phyloP scores from a whole-genome alignment of 2,113 vertebrate species.

The Xyrauchen texanus region DNA sequence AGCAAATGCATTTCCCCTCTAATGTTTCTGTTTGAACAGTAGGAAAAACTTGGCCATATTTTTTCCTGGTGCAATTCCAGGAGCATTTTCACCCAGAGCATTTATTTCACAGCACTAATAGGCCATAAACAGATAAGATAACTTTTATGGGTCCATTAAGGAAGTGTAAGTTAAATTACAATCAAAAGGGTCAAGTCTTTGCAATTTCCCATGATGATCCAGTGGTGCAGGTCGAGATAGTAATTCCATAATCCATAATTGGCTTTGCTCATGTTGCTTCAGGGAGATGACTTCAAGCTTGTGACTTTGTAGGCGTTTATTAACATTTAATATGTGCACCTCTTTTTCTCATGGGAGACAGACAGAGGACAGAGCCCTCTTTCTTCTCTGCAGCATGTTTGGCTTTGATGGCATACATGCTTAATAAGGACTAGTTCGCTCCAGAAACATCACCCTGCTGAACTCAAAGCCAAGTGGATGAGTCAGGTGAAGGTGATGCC shows the following conservation, averaged over 20 bases:
- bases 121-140: conserved; percentile 49
- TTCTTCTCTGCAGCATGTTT: conserved; percentile 4
- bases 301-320: conserved; percentile 33
- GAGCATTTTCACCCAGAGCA: conserved; percentile 3
- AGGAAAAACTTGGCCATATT: neutral
- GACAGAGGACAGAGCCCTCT: neutral
- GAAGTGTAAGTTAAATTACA: conserved; percentile 50
- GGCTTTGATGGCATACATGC: conserved; percentile 37
- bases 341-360: conserved; percentile 18
- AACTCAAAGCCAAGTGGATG: conserved; percentile 28
- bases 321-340: conserved; percentile 48
- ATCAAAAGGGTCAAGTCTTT: conserved; percentile 45
- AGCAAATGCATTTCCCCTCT: neutral
- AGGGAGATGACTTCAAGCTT: conserved; percentile 39
- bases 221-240: conserved; percentile 11
- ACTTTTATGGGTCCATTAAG: conserved; percentile 48
- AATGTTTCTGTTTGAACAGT: conserved; percentile 27
- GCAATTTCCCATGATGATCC: conserved; percentile 46
- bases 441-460: conserved; percentile 21
- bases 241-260: too few species aligned
- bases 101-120: conserved; percentile 42
- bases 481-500: conserved; percentile 21
- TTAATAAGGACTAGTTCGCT: conserved; percentile 38
- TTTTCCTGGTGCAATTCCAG: neutral
- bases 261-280: conserved; percentile 34